Evolutionary conservation across 23 tunicate genomes (phyloP).

Genomic region (Styela plicata): DNA sequence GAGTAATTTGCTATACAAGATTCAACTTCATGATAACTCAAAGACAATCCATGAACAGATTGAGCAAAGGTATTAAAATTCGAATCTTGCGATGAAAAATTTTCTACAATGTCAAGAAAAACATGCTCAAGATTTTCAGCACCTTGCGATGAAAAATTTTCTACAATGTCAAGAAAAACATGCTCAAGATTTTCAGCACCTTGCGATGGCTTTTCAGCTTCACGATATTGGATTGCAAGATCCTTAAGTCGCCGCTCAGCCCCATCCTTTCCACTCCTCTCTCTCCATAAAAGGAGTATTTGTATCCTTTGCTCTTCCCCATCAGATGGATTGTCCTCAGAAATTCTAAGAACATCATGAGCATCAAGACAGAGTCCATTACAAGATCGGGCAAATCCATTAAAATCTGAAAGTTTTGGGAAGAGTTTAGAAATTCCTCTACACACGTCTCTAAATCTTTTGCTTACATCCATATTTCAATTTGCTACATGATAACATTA

Average conservation of each 20-base stretch:
- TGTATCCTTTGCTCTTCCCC: neutral
- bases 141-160: no score
- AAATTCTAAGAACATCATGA: neutral
- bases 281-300: neutral
- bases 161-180: neutral
- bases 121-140: neutral
- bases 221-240: neutral
- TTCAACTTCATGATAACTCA: neutral
- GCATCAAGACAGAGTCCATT: neutral
- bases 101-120: no score
- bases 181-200: neutral
- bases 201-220: neutral
- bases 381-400: neutral
- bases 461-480: neutral
- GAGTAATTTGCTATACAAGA: neutral
- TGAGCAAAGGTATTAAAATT: neutral
- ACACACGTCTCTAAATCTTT: neutral
- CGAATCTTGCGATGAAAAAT: no score
- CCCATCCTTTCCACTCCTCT: neutral
- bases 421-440: neutral
- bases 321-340: neutral
- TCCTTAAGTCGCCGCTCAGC: neutral
- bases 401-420: neutral
- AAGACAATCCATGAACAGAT: neutral
- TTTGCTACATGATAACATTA: no score